These are phyloP conservation scores for Gymnogyps californianus DNA, from an alignment of 2,113 vertebrate species.

Conservation along the genomic window DNA sequence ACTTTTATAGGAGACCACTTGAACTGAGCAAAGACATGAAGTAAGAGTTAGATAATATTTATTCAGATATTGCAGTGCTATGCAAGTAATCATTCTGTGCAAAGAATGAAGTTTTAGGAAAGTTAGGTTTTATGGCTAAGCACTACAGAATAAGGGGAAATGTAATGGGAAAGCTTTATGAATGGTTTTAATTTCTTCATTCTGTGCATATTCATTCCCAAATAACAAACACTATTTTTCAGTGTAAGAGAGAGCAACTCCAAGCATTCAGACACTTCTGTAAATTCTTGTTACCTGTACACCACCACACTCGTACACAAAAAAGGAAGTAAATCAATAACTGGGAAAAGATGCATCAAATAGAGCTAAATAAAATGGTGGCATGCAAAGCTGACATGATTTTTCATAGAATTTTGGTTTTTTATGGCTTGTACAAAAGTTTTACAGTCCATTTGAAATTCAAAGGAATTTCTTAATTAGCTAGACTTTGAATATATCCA, in stretches of 20 bases:
- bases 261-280: neutral
- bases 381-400: neutral
- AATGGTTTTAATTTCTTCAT: neutral
- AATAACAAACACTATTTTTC: neutral
- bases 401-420: neutral
- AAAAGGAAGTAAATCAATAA: neutral
- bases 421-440: accelerated
- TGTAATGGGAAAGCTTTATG: neutral
- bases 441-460: neutral
- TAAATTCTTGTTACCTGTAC: neutral
- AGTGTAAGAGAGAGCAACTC: neutral
- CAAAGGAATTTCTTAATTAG: neutral
- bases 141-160: neutral
- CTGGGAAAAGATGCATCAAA: neutral
- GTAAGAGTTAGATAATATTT: neutral
- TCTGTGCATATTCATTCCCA: neutral
- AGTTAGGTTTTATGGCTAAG: neutral
- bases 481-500: neutral
- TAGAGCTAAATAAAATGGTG: neutral
- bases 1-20: neutral
- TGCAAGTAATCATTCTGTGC: neutral
- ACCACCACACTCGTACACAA: neutral
- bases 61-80: neutral
- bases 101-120: neutral
- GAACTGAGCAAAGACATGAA: neutral